Evolutionary conservation across 2,113 vertebrate genomes (phyloP).

Genomic region (Erpornis zantholeuca): DNA sequence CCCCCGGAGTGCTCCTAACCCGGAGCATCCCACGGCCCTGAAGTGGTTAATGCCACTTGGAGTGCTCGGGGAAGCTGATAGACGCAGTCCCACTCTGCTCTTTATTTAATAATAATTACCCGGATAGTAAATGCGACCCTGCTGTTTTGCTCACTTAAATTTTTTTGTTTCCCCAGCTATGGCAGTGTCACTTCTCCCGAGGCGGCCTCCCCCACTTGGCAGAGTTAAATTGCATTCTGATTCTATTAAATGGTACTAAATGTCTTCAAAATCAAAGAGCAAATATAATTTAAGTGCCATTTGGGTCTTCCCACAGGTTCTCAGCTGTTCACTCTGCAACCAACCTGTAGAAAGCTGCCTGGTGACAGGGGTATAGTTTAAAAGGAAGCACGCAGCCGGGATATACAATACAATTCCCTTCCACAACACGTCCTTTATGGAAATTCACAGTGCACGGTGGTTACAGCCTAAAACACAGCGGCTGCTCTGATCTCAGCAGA

Average conservation of each 20-base stretch:
- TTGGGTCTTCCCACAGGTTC: slow-evolving; percentile 75
- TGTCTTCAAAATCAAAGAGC: slow-evolving; percentile 73
- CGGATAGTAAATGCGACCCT: slow-evolving; percentile 35
- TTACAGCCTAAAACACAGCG: slow-evolving; percentile 29
- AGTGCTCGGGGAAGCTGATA: neutral
- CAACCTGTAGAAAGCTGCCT: slow-evolving; percentile 65
- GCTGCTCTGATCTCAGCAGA: neutral
- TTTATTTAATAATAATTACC: slow-evolving; percentile 43
- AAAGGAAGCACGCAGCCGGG: slow-evolving; percentile 58
- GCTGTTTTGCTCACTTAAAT: slow-evolving; percentile 43
- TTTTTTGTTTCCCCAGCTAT: slow-evolving; percentile 56
- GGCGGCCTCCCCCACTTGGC: slow-evolving; percentile 53
- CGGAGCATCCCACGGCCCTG: neutral
- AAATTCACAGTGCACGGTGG: slow-evolving; percentile 10
- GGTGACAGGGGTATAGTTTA: slow-evolving; percentile 70
- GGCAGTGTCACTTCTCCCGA: slow-evolving; percentile 47
- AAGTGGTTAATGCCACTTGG: neutral
- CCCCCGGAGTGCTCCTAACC: neutral
- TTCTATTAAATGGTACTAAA: slow-evolving; percentile 71
- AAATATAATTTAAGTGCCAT: slow-evolving; percentile 81
- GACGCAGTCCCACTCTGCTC: neutral
- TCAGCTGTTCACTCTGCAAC: slow-evolving; percentile 68
- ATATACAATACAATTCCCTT: slow-evolving; percentile 36
- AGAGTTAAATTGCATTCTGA: slow-evolving; percentile 63
- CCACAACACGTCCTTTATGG: slow-evolving; percentile 60